A percentile compares a stretch with the other conserved stretches of the same genome.
phyloP scores from a whole-genome alignment of 92 coral and sea anemone species.

The Phenganax marumi region DNA sequence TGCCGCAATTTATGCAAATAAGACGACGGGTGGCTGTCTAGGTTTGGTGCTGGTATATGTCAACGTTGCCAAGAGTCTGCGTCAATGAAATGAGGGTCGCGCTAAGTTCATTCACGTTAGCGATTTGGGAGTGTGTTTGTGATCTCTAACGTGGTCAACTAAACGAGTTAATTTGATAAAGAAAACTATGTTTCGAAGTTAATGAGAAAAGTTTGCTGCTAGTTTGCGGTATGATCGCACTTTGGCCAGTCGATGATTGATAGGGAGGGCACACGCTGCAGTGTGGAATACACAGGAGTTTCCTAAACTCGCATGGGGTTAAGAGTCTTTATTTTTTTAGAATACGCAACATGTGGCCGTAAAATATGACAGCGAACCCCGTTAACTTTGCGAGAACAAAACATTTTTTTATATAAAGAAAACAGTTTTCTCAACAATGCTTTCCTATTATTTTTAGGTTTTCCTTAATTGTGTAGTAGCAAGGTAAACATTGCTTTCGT shows the following conservation, averaged over 20 bases:
- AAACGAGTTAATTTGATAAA: not conserved
- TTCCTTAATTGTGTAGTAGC: no score
- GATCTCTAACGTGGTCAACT: not conserved
- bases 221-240: not conserved
- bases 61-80: slow-evolving; percentile 13
- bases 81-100: not conserved
- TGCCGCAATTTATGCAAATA: slow-evolving; percentile 18
- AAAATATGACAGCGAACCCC: not conserved
- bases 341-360: not conserved
- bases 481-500: no score
- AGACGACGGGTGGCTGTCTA: slow-evolving; percentile 17
- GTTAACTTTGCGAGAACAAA: not conserved
- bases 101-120: not conserved
- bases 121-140: not conserved
- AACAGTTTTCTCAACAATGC: no score
- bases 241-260: not conserved
- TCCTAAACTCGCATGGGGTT: slow-evolving; percentile 9
- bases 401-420: not conserved
- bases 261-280: not conserved
- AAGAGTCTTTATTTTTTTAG: not conserved
- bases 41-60: not conserved
- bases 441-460: no score
- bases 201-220: not conserved
- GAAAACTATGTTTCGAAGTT: not conserved
- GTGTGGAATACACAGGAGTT: slow-evolving; percentile 3